These are phyloP conservation scores for Onchidella celtica DNA, from an alignment of 2,888 invertebrate genomes.

Conservation along the genomic window DNA sequence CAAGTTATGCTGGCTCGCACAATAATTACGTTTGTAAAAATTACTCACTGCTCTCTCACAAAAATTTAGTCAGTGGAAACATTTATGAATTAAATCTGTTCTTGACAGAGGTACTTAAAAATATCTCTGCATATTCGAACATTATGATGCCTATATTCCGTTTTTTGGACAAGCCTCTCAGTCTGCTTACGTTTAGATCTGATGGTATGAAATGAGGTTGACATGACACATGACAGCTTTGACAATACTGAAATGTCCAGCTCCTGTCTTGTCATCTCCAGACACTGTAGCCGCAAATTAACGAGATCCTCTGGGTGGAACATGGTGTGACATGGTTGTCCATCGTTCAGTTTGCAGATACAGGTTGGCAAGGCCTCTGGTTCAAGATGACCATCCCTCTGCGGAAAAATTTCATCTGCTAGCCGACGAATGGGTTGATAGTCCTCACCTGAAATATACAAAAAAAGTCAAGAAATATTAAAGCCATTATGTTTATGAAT, in stretches of 20 bases:
- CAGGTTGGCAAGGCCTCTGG: neutral
- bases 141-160: neutral
- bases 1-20: too few relatives aligned
- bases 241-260: neutral
- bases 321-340: neutral
- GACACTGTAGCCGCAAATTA: neutral
- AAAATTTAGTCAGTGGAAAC: too few relatives aligned
- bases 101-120: slow-evolving; percentile 15
- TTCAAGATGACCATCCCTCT: neutral
- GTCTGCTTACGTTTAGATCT: neutral
- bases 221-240: neutral
- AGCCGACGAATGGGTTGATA: neutral
- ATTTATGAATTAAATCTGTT: too few relatives aligned
- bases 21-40: too few relatives aligned
- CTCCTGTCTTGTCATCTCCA: neutral
- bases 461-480: neutral
- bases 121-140: neutral
- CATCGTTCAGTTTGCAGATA: neutral
- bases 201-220: neutral
- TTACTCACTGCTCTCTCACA: too few relatives aligned
- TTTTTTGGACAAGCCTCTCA: neutral
- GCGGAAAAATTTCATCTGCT: neutral
- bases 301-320: neutral
- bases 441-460: neutral
- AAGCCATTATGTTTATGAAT: neutral